Conservation (phyloP, 2,113 vertebrate species). For the Phasianus colchicus region DNA sequence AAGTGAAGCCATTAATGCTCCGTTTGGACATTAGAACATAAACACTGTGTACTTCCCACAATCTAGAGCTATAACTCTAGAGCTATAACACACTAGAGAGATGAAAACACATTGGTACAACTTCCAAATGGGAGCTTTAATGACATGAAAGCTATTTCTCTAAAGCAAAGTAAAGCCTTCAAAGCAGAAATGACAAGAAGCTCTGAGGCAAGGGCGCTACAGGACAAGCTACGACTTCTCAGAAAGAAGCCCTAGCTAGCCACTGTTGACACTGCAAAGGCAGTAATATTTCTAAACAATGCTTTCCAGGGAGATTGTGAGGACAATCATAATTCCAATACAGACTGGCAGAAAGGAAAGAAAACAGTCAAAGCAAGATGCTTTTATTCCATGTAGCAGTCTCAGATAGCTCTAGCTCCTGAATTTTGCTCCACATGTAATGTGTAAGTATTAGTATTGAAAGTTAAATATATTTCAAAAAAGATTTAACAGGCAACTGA, state of each 20-base stretch:
- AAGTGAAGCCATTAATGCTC: background rate
- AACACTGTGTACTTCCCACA: background rate
- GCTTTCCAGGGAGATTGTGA: background rate
- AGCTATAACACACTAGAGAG: background rate
- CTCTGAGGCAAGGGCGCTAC: background rate
- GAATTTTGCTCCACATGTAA: background rate
- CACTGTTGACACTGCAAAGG: background rate
- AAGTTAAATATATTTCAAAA: background rate
- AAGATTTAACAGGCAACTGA: background rate
- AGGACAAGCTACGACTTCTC: background rate
- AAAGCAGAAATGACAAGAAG: background rate
- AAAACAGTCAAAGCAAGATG: background rate
- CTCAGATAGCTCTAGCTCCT: background rate
- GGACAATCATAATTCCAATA: background rate
- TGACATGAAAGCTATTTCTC: background rate
- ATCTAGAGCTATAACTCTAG: background rate
- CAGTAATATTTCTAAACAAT: background rate
- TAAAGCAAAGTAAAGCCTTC: background rate
- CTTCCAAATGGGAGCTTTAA: background rate
- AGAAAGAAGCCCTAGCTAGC: background rate
- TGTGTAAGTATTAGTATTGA: background rate
- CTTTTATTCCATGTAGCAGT: background rate
- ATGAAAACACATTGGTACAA: background rate
- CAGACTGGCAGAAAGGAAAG: background rate
- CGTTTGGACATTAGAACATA: conserved; percentile 3